Percentiles rank a stretch among this genome's conserved stretches.
Evolutionary conservation across 2,888 invertebrate genomes (phyloP).

Genomic region (Xestia xanthographa): DNA sequence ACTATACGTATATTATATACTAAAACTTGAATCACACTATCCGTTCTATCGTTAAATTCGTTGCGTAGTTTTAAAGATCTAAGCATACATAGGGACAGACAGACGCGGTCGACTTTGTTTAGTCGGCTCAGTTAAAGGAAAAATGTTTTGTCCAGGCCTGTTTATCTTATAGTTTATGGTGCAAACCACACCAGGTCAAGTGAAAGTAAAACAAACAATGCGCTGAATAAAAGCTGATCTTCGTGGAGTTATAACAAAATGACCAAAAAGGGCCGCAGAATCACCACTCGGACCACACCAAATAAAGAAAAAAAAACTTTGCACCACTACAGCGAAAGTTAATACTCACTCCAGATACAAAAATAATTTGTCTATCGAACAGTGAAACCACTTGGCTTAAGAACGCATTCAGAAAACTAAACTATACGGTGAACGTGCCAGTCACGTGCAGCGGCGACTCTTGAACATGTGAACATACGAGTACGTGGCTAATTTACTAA

Average conservation of each 20-base stretch:
- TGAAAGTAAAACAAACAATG: slow-evolving; percentile 65
- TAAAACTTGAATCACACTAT: too few relatives aligned
- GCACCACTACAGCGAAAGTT: slow-evolving; percentile 79
- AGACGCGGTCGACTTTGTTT: too few relatives aligned
- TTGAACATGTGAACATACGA: slow-evolving; percentile 66
- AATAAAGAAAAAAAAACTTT: slow-evolving; percentile 60
- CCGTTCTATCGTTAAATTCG: too few relatives aligned
- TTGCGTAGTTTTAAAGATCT: too few relatives aligned
- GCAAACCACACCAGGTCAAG: slow-evolving; percentile 52
- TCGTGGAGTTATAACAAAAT: slow-evolving; percentile 50
- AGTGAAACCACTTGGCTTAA: slow-evolving; percentile 81
- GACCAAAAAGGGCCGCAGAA: slow-evolving; percentile 55
- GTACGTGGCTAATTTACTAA: slow-evolving; percentile 66
- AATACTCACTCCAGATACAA: slow-evolving; percentile 80
- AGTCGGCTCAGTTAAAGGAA: neutral
- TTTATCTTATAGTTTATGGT: slow-evolving; percentile 25
- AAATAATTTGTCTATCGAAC: slow-evolving; percentile 82
- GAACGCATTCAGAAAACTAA: slow-evolving; percentile 79
- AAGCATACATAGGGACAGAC: too few relatives aligned
- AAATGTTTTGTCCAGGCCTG: neutral
- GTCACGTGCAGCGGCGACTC: slow-evolving; percentile 57
- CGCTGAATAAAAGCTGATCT: slow-evolving; percentile 42
- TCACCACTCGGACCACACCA: slow-evolving; percentile 47
- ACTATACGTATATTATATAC: too few relatives aligned
- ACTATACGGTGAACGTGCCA: slow-evolving; percentile 63